Percentiles rank a stretch among this genome's conserved stretches.
Evolutionary conservation across 2,888 invertebrate species (phyloP).

Genomic region (Parascotia fuliginaria): DNA sequence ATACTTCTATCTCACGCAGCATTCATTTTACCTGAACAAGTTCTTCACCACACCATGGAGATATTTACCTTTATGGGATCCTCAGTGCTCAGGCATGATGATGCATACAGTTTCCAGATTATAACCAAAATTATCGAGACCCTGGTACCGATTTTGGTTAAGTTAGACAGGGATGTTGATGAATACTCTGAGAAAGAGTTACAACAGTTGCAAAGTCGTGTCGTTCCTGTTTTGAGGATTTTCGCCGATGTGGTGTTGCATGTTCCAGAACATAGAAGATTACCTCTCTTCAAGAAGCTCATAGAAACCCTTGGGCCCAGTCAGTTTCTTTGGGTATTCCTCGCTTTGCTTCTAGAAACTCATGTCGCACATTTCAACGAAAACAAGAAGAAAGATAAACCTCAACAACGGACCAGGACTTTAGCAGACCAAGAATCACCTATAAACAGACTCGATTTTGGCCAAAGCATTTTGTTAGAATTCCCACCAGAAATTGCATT

Average conservation of each 20-base stretch:
- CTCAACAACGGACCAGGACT: slow-evolving; percentile 43
- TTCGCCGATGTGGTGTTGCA: slow-evolving; percentile 96
- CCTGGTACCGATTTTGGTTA: slow-evolving; percentile 93
- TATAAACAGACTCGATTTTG: slow-evolving; percentile 88
- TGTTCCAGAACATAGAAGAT: slow-evolving; percentile 96
- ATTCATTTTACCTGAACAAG: slow-evolving; percentile 91
- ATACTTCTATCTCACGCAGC: slow-evolving; percentile 93
- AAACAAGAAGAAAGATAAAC: slow-evolving; percentile 70
- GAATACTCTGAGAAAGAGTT: slow-evolving; percentile 67
- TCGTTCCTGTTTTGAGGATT: slow-evolving; percentile 91
- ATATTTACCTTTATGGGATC: slow-evolving; percentile 99
- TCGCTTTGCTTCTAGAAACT: slow-evolving; percentile 89
- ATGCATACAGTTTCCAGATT: slow-evolving; percentile 97
- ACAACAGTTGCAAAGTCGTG: slow-evolving; percentile 74
- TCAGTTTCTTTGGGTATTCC: slow-evolving; percentile 89
- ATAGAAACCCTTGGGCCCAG: slow-evolving; percentile 89
- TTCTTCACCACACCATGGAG: slow-evolving; percentile 97
- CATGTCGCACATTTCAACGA: slow-evolving; percentile 87
- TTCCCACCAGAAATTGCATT: slow-evolving; percentile 88
- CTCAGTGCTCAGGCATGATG: slow-evolving; percentile 96
- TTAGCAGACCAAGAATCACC: slow-evolving; percentile 76
- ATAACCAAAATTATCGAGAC: slow-evolving; percentile 96
- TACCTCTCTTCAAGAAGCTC: slow-evolving; percentile 92
- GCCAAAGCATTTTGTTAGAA: slow-evolving; percentile 87
- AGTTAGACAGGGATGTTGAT: slow-evolving; percentile 70